Base-by-base conservation (phyloP, 1,140 invertebrate species). In the Pentalonia nigronervosa region DNA sequence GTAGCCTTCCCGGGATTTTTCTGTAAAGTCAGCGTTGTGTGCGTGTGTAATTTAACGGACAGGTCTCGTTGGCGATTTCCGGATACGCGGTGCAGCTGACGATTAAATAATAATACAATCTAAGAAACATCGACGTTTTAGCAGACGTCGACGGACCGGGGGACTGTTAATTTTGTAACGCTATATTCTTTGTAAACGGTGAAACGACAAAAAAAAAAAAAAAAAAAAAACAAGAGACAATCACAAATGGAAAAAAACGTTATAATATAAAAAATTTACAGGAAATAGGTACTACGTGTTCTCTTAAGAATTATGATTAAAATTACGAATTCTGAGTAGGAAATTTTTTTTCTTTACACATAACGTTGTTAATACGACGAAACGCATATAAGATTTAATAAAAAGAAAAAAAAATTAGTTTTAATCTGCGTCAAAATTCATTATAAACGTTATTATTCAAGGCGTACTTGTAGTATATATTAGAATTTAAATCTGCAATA, bases 241-340 rank as follows among this genome's bases (percentile, higher is more conserved):
- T 53, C 87, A 56, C 23, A 89, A 89, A 36, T 56, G 48, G n/a
- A 48, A 48, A 36, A 53, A 56, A 48, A 53, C n/a, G 17, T 53
- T 50, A 25, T 88, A 21, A 50, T 20, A 34, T 34, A 50, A 87
- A n/a, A 87, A 87, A 23, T 53, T 21, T 23, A 56, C 87, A 89
- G 48, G 87, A 89, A 89, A 89, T 25, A 25, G 41, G 25, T 47
- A 36, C 21, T 53, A 89, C 48, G 48, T 89, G 87, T 89, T 87
- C 86, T 48, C 86, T 30, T 48, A 48, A n/a, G 86, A 87, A 87
- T 48, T 87, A 87, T 48, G 86, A 87, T 87, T 87, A 87, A 48
- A 87, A 50, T n/a, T 87, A 48, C 14, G 36, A 47, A 47, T 30
- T 36, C 76, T 83, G 76, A 36, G 34, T 83, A 83, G 20, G 76